Evolutionary conservation across 2,113 vertebrate species (phyloP).

Genomic region (Saiga tatarica): DNA sequence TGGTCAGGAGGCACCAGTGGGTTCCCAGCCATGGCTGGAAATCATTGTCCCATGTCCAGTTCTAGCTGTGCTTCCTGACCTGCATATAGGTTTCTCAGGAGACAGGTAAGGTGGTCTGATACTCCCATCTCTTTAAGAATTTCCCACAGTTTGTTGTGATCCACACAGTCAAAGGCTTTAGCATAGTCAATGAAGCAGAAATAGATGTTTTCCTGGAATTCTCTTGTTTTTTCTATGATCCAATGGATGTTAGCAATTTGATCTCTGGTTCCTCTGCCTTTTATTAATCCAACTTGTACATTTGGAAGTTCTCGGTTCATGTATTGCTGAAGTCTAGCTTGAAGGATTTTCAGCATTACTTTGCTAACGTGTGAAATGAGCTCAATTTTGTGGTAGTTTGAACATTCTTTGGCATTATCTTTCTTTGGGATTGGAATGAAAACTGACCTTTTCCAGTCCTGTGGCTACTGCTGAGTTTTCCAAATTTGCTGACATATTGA

Average conservation of each 20-base stretch:
- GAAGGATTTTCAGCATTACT: neutral
- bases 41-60: neutral
- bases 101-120: neutral
- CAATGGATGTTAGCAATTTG: neutral
- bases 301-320: neutral
- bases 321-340: neutral
- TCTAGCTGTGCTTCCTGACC: neutral
- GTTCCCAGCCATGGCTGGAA: neutral
- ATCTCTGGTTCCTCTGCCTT: neutral
- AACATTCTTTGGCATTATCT: neutral
- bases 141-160: neutral
- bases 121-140: neutral
- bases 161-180: neutral
- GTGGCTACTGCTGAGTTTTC: neutral
- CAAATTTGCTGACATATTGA: neutral
- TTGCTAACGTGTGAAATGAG: neutral
- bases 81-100: neutral
- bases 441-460: neutral
- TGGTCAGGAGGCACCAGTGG: neutral
- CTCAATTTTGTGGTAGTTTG: neutral
- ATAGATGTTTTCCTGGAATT: neutral
- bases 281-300: neutral
- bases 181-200: neutral
- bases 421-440: neutral
- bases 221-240: neutral